These are phyloP conservation scores for Ptilonorhynchus violaceus DNA, from an alignment of 2,113 vertebrate species.

Conservation along the genomic window DNA sequence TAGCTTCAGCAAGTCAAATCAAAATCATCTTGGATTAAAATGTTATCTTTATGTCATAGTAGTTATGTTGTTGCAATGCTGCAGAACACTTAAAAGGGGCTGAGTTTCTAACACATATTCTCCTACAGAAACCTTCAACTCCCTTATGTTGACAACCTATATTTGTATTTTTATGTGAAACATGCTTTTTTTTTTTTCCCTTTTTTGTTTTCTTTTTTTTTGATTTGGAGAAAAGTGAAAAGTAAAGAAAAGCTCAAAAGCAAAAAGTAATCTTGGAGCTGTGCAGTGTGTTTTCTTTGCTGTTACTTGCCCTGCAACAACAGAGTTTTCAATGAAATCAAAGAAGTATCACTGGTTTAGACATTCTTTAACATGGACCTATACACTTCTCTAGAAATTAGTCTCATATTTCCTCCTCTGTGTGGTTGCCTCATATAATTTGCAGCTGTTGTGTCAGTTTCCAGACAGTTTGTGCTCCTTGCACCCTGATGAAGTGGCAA, in stretches of 20 bases:
- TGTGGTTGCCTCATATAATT: not conserved
- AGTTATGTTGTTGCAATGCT: not conserved
- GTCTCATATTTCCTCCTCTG: not conserved
- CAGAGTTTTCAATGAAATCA: not conserved
- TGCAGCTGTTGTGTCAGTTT: not conserved
- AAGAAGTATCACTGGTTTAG: not conserved
- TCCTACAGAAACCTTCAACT: not conserved
- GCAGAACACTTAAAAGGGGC: not conserved
- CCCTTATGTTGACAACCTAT: not conserved
- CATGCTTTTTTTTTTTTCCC: fast-evolving
- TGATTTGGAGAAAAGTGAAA: not conserved
- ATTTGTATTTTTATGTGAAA: not conserved
- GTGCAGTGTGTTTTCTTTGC: not conserved
- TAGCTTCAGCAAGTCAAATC: not conserved
- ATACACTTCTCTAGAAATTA: not conserved
- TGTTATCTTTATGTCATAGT: not conserved
- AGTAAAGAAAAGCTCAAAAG: not conserved
- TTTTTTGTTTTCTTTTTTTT: not conserved
- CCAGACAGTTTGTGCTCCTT: not conserved
- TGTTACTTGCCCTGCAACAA: not conserved
- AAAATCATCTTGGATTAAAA: not conserved
- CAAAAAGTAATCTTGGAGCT: not conserved
- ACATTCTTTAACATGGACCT: not conserved
- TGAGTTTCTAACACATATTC: not conserved
- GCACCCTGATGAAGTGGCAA: not conserved